A percentile compares a stretch with the other conserved stretches of the same genome.
Evolutionary conservation across 1,140 invertebrate genomes (phyloP).

Genomic region (Bombus impatiens): DNA sequence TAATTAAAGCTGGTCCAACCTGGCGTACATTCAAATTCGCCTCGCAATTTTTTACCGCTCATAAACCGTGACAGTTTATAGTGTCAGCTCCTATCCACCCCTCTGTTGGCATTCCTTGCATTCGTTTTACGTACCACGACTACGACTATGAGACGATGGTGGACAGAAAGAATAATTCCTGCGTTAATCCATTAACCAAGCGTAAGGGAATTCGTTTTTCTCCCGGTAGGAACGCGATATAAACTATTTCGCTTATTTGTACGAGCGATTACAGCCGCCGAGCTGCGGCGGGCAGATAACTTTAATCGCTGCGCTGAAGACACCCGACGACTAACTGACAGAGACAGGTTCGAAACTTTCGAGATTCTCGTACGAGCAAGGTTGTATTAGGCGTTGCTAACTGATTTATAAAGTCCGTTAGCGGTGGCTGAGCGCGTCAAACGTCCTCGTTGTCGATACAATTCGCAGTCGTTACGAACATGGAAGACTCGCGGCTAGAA

Average conservation of each 20-base stretch:
- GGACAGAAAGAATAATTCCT: background rate
- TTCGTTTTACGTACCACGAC: background rate
- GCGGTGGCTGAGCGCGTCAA: slow-evolving; percentile 3
- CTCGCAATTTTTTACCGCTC: slow-evolving; percentile 20
- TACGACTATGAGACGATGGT: background rate
- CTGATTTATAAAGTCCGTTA: slow-evolving; percentile 44
- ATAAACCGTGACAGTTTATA: slow-evolving; percentile 26
- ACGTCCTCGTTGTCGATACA: slow-evolving; percentile 34
- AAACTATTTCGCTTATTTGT: background rate
- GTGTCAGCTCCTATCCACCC: background rate
- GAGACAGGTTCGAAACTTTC: slow-evolving; percentile 22
- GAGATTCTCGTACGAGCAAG: slow-evolving; percentile 2
- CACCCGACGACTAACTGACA: slow-evolving; percentile 3
- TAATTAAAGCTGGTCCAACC: slow-evolving; percentile 33
- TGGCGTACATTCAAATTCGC: slow-evolving; percentile 37
- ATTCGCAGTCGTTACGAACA: background rate
- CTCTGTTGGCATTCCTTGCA: too few relatives aligned
- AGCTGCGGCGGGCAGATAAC: background rate
- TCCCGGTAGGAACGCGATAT: background rate
- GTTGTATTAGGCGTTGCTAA: slow-evolving; percentile 9
- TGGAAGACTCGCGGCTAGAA: background rate
- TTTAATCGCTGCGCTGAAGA: background rate
- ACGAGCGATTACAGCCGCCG: background rate
- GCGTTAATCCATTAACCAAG: background rate
- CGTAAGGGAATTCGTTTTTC: background rate